Percentiles rank a stretch among this genome's conserved stretches.
Evolutionary conservation across 2,888 invertebrate species (phyloP).

Genomic region (Meliscaeva auricollis): DNA sequence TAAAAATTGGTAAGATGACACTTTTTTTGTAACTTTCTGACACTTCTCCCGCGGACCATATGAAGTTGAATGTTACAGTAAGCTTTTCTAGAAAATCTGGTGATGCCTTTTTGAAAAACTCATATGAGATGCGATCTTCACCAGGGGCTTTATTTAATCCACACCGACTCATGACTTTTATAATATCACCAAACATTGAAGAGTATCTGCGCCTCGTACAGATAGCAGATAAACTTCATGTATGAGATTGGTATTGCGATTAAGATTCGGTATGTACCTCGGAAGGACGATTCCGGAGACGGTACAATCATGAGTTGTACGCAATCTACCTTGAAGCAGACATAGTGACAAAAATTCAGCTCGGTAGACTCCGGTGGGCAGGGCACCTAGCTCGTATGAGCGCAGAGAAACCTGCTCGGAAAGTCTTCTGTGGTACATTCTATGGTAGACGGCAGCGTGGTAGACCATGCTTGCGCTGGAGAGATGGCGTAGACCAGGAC

Average conservation of each 20-base stretch:
- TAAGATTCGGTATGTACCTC: background rate
- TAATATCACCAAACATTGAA: background rate
- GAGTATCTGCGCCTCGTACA: background rate
- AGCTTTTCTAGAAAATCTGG: conserved; percentile 4
- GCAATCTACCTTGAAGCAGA: too few relatives aligned
- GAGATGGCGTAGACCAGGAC: too few relatives aligned
- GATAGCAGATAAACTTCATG: background rate
- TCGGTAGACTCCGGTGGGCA: too few relatives aligned
- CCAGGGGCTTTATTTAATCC: conserved; percentile 22
- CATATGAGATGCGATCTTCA: conserved; percentile 20
- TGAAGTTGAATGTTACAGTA: background rate
- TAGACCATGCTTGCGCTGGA: too few relatives aligned
- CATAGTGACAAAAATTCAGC: too few relatives aligned
- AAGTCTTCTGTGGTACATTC: too few relatives aligned
- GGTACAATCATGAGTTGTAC: too few relatives aligned
- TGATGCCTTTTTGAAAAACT: conserved; percentile 11
- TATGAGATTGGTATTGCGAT: conserved; percentile 8
- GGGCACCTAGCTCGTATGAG: too few relatives aligned
- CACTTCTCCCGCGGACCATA: conserved; percentile 15
- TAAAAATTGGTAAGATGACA: background rate
- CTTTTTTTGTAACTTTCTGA: background rate
- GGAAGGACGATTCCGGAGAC: too few relatives aligned
- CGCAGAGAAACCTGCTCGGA: too few relatives aligned
- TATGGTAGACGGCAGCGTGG: too few relatives aligned
- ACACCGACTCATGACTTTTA: conserved; percentile 3